A percentile compares a stretch with the other conserved stretches of the same genome.
phyloP scores from a whole-genome alignment of 1,140 invertebrate genomes.

The Dreissena polymorpha region DNA sequence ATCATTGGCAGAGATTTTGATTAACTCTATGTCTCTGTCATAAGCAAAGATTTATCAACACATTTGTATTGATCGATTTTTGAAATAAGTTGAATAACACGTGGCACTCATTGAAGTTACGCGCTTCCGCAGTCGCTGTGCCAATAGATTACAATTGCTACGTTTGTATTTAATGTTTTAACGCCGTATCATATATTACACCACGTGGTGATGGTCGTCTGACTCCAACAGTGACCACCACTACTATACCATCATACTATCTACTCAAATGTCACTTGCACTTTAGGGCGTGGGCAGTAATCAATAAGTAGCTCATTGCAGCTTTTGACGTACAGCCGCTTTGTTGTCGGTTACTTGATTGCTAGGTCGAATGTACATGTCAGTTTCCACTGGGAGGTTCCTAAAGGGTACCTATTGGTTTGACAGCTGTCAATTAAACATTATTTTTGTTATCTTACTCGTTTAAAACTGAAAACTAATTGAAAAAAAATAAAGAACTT shows the following conservation, averaged over 20 bases:
- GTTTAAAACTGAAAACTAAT: not conserved
- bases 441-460: not conserved
- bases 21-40: too few species aligned
- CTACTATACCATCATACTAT: constrained; percentile 12
- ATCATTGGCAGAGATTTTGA: too few species aligned
- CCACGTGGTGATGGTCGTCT: too few species aligned
- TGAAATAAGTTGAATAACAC: too few species aligned
- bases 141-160: too few species aligned
- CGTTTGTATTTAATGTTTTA: too few species aligned
- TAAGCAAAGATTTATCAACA: too few species aligned
- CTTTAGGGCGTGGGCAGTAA: constrained; percentile 52
- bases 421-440: constrained; percentile 15
- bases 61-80: too few species aligned
- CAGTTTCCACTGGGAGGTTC: constrained; percentile 31
- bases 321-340: constrained; percentile 54
- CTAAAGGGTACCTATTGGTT: not conserved
- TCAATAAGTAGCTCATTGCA: constrained; percentile 52
- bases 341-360: constrained; percentile 54
- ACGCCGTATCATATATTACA: too few species aligned
- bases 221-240: too few species aligned
- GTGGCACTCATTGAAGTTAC: too few species aligned
- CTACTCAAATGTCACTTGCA: constrained; percentile 55
- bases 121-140: too few species aligned
- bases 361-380: constrained; percentile 49
- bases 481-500: not conserved